These are phyloP conservation scores for Pomatostomus ruficeps DNA, from an alignment of 2,113 vertebrate species.

Conservation along the genomic window DNA sequence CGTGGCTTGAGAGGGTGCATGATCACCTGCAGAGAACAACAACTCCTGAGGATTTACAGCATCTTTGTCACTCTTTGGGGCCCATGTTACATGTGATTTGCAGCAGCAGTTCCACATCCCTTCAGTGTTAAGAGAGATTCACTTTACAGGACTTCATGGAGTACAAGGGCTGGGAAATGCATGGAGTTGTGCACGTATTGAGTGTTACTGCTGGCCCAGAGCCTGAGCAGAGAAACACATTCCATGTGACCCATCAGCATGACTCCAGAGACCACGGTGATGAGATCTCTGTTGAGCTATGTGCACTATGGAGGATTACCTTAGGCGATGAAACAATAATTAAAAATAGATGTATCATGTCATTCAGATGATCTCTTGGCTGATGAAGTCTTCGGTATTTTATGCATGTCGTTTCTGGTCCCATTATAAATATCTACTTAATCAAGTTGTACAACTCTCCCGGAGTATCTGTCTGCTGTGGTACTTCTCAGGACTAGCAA, in stretches of 20 bases:
- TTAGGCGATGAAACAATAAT: not conserved
- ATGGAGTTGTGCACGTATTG: not conserved
- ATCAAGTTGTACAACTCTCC: not conserved
- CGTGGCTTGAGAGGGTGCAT: constrained; percentile 75
- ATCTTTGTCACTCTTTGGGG: not conserved
- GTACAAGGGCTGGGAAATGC: not conserved
- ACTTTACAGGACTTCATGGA: not conserved
- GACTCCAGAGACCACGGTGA: not conserved
- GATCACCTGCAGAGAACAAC: constrained; percentile 66
- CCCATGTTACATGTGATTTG: accelerated
- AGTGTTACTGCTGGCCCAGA: not conserved
- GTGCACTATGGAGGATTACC: not conserved
- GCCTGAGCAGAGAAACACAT: not conserved
- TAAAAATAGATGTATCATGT: not conserved
- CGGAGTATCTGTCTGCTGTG: not conserved
- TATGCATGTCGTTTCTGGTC: not conserved
- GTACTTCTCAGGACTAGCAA: not conserved
- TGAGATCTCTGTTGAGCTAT: not conserved
- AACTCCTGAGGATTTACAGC: not conserved
- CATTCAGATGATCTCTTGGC: not conserved
- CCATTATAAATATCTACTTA: not conserved
- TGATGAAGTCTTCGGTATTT: not conserved
- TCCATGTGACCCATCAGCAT: not conserved
- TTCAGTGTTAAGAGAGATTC: not conserved
- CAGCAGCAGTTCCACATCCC: not conserved